A percentile compares a stretch with the other conserved stretches of the same genome.
Conservation (phyloP, 2,113 vertebrate species). For the Apodemus sylvaticus region DNA sequence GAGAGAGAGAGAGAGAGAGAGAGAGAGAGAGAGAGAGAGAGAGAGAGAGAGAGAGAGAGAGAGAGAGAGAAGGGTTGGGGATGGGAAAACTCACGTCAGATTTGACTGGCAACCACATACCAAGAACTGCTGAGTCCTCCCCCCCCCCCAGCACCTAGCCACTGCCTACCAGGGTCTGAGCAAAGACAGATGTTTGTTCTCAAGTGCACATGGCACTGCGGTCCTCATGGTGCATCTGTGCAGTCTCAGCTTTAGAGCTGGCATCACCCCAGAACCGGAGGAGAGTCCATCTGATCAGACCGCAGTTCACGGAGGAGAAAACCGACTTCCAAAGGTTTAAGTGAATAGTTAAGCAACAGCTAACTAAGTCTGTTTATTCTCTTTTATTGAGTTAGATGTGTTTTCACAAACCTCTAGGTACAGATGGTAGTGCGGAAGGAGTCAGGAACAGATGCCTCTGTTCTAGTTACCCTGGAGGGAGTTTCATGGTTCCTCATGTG, state of each 20-base stretch:
- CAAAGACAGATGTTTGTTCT: not conserved
- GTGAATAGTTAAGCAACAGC: not conserved
- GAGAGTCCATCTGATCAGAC: conserved; percentile 28
- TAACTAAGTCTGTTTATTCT: not conserved
- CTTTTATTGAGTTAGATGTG: not conserved
- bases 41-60: no score
- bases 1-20: no score
- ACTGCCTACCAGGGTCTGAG: not conserved
- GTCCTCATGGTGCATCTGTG: not conserved
- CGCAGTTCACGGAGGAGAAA: not conserved
- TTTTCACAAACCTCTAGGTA: conserved; percentile 16
- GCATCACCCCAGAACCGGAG: conserved; percentile 9
- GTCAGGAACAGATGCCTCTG: not conserved
- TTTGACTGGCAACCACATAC: not conserved
- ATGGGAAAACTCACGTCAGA: not conserved
- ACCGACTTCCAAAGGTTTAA: not conserved
- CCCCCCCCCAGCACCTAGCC: not conserved
- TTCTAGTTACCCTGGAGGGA: not conserved
- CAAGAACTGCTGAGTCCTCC: not conserved
- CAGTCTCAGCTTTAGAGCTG: not conserved
- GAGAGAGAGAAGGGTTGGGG: not conserved
- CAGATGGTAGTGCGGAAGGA: not conserved
- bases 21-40: no score
- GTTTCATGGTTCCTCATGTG: not conserved
- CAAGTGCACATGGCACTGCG: not conserved